Percentiles rank a stretch among this genome's conserved stretches.
Conservation (phyloP, 2,797 vertebrate genomes). For the Gephyroberyx darwinii region DNA sequence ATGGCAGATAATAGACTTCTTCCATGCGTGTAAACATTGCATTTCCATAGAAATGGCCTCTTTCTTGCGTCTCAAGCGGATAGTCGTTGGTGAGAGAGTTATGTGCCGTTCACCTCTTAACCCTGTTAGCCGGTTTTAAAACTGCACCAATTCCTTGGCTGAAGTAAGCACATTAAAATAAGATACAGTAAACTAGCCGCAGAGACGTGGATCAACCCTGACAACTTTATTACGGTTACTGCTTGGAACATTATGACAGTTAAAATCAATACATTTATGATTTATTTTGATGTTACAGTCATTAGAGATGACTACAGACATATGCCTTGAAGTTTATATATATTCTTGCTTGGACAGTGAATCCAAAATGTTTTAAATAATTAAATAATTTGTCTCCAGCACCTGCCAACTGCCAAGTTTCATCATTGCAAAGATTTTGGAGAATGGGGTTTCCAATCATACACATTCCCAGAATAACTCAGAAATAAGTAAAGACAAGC, state of each 20-base stretch:
- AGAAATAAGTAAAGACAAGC: background rate
- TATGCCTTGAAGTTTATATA: too few relatives aligned
- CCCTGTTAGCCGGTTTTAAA: constrained; percentile 70
- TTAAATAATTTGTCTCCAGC: too few relatives aligned
- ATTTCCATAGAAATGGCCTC: constrained; percentile 83
- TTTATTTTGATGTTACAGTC: constrained; percentile 5
- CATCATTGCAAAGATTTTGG: too few relatives aligned
- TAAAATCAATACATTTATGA: background rate
- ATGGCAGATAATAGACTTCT: constrained; percentile 80
- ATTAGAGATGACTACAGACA: background rate
- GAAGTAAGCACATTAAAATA: constrained; percentile 41
- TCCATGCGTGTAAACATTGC: constrained; percentile 80
- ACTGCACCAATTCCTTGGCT: constrained; percentile 42
- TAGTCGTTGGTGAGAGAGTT: constrained; percentile 67
- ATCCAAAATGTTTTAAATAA: too few relatives aligned
- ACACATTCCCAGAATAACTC: background rate
- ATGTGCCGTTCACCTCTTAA: constrained; percentile 71
- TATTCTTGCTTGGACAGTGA: too few relatives aligned
- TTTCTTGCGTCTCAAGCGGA: constrained; percentile 67
- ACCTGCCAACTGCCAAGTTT: too few relatives aligned
- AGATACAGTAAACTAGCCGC: constrained; percentile 30
- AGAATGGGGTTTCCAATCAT: too few relatives aligned
- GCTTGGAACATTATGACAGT: constrained; percentile 9
- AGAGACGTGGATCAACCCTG: constrained; percentile 15
- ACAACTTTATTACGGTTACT: constrained; percentile 11